Conservation (phyloP, 2,797 vertebrate species). For the Todus mexicanus region DNA sequence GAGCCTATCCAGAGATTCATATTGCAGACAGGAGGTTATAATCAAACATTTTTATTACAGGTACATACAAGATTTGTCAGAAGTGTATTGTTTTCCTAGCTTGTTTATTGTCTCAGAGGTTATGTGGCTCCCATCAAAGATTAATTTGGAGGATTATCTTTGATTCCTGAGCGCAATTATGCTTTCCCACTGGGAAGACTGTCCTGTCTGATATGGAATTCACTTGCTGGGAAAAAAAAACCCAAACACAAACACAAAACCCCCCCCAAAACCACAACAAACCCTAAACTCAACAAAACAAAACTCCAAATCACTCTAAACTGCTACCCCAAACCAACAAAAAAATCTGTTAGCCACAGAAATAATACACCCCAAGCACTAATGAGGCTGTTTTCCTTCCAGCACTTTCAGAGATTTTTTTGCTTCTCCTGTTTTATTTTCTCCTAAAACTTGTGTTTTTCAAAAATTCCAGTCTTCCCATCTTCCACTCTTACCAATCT, state of each 20-base stretch:
- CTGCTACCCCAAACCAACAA: not conserved
- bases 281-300: not conserved
- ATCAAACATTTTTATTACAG: slow-evolving; percentile 34
- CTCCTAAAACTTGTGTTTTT: not conserved
- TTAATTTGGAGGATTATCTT: not conserved
- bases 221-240: not conserved
- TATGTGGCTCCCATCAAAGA: not conserved
- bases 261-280: no score
- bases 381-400: not conserved
- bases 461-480: not conserved
- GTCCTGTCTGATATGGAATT: not conserved
- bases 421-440: not conserved
- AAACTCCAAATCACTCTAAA: not conserved
- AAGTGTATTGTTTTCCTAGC: not conserved
- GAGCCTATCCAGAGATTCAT: slow-evolving; percentile 33
- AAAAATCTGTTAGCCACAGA: not conserved
- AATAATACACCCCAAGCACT: not conserved
- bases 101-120: slow-evolving; percentile 30
- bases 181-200: not conserved
- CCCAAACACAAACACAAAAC: not conserved
- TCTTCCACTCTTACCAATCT: not conserved
- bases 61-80: not conserved
- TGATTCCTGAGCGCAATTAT: not conserved
- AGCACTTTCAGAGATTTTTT: not conserved
- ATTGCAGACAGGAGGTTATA: not conserved